Evolutionary conservation across 2,888 invertebrate genomes (phyloP).

Genomic region (Troides oblongomaculatus): DNA sequence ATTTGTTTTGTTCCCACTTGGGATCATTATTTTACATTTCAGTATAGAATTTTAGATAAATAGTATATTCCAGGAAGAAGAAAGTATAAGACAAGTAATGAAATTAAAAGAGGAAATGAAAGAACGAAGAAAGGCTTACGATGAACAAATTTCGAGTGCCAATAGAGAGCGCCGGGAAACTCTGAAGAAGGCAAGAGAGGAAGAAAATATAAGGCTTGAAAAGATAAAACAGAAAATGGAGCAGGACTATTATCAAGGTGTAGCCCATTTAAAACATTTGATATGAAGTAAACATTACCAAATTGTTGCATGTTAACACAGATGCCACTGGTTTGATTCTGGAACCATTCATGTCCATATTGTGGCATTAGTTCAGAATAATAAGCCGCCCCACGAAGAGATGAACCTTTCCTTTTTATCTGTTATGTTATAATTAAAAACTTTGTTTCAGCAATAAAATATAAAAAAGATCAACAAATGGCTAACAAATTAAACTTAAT

Average conservation of each 20-base stretch:
- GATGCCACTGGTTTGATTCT: too few relatives aligned
- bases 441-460: conserved; percentile 52
- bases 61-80: conserved; percentile 48
- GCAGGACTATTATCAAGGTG: conserved; percentile 65
- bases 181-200: conserved; percentile 57
- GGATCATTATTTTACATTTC: neutral
- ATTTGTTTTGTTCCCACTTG: neutral
- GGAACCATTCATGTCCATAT: too few relatives aligned
- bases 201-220: conserved; percentile 59
- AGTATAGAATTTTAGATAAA: neutral
- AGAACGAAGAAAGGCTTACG: conserved; percentile 59
- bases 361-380: too few relatives aligned
- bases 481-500: conserved; percentile 61
- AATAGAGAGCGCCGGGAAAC: conserved; percentile 55
- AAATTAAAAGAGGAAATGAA: conserved; percentile 57
- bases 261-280: neutral
- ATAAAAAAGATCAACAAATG: conserved; percentile 62
- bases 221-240: conserved; percentile 66
- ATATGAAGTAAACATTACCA: neutral
- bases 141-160: conserved; percentile 66
- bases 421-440: neutral
- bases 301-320: too few relatives aligned
- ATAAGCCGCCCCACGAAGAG: too few relatives aligned
- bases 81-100: conserved; percentile 47
- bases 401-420: neutral